Evolutionary conservation across 2,797 vertebrate species (phyloP), one percentile per base, ranked within the genome.

Genomic region (Diplodus sargus): DNA sequence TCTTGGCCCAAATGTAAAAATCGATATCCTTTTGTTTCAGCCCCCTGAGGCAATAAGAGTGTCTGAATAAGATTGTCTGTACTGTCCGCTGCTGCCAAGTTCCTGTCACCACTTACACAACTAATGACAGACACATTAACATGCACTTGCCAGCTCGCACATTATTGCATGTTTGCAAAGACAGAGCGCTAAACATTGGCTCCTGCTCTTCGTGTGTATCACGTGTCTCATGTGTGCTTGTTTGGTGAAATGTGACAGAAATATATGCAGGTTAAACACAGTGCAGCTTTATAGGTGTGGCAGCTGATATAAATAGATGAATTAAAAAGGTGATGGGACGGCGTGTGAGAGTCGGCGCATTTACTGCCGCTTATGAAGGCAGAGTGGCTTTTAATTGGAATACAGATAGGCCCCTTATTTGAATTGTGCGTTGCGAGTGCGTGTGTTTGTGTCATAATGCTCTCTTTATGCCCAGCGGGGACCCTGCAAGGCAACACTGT

Each of bases 1-100:
- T 93, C 91, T 92, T 90, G 91, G 91, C 90, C 91, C 87, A 91
- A 89, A 91, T 92, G 90, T 90, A 91, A 90, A 93, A 94, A 94
- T 95, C 94, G 72, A 93, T 93, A 87, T 89, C 82, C 91, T 92
- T 94, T 93, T 22, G 62, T 85, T 87, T 87, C 85, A 90, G 60
- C 70, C 85, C 84, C 90, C 82, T 4, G 59, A 87, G 88, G 82
- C 88, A 81, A 90, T 75, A 79, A 89, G 93, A 89, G 87, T 81
- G 90, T 82, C 89, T 93, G 88, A 92, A 92, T 87, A 90, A 59
- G 77, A 76, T 78, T 85, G 87, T 87, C 87, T 76, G 59, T 89
- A 85, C 79, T 69, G 85, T 89, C 85, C 72, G 72, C 22, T 42
- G 78, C 85, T 94, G 85, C 89, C 91, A 83, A 89, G 74, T 88